phyloP scores from a whole-genome alignment of 2,113 vertebrate species.

The Riparia riparia region DNA sequence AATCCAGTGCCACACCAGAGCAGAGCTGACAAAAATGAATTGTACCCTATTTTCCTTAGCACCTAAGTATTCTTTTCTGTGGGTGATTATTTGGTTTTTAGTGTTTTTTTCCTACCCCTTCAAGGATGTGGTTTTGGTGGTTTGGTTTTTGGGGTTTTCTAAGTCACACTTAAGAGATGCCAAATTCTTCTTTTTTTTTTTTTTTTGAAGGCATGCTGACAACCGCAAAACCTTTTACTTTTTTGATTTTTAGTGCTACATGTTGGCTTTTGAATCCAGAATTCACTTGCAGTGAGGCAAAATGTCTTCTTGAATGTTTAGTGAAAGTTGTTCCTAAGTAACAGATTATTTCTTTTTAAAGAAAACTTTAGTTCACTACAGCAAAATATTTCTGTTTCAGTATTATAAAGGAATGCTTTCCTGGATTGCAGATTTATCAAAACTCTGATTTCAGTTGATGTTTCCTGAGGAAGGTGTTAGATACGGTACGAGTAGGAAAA shows the following conservation, averaged over 20 bases:
- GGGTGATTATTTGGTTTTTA: not conserved
- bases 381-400: not conserved
- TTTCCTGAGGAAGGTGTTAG: not conserved
- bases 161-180: not conserved
- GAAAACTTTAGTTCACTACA: not conserved
- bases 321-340: not conserved
- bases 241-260: not conserved
- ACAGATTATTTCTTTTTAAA: not conserved
- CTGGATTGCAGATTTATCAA: not conserved
- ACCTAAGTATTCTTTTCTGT: not conserved
- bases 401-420: not conserved
- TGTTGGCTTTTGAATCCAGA: not conserved
- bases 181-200: no score
- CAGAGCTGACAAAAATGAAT: not conserved
- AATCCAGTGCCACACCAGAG: not conserved
- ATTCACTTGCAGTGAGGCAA: not conserved
- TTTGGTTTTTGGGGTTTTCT: not conserved
- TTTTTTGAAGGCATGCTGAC: not conserved
- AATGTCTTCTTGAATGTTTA: rapidly evolving
- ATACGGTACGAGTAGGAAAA: not conserved
- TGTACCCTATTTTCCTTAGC: not conserved
- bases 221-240: not conserved
- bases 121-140: not conserved
- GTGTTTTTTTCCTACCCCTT: not conserved
- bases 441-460: not conserved